Evolutionary conservation across 92 coral and sea anemone species (phyloP), one percentile per base, ranked within the genome.

Genomic region (Montipora capitata): DNA sequence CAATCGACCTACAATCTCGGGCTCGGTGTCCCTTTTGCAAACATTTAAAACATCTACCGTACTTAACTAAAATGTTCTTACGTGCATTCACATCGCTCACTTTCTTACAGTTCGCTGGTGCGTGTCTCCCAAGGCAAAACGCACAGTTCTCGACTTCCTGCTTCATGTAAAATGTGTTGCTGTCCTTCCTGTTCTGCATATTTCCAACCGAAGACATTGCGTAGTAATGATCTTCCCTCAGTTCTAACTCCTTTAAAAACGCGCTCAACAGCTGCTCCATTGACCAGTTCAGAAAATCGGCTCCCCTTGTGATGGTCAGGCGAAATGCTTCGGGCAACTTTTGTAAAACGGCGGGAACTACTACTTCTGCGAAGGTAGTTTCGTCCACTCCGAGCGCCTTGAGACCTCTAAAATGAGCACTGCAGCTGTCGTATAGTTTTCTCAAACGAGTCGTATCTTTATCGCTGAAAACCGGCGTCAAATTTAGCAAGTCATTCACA

Each of bases 261-360:
- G 35, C 35, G 35, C 35, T 27, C 35, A 27, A 27, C 35, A 27
- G 35, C 35, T 27, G 1, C 35, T 82, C 61, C 54, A 51, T 72
- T 11, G 57, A 10, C 92, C 89, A 92, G 52, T 63, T 78, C 15
- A 57, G 12, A 48, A 83, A 72, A 42, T 79, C 84, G n/a, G 18
- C 43, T 11, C 82, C 93, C 68, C 93, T 70, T 52, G 90, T 89
- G 16, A 89, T 92, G 2, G 95, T 89, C 76, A 89, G 78, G 5
- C 88, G 72, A 68, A 92, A 84, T 65, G 87, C 49, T 67, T 74
- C 78, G 2, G 93, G 90, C 73, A 92, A 42, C 72, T 84, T 88
- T 48, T 87, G 74, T 66, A 92, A 66, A 10, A 89, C 72, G 16
- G 77, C 78, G 15, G 92, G 94, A 10, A 91, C 88, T 27, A 91